Conservation (phyloP, 1,140 invertebrate genomes). For the Medauroidea extradentata region DNA sequence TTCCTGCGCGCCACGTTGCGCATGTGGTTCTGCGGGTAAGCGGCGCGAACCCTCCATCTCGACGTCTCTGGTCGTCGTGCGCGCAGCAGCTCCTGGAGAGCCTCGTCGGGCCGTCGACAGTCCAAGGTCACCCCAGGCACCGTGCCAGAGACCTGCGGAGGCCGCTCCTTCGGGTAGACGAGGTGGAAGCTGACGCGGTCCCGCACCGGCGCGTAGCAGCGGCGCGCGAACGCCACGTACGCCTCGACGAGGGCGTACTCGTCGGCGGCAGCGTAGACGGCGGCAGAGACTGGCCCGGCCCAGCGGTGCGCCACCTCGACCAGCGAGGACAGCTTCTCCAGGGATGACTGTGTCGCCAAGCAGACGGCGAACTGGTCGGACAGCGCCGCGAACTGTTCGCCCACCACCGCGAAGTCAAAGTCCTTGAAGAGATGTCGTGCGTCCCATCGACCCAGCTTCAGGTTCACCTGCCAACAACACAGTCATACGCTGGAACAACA, state of each 20-base stretch:
- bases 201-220: conserved; percentile 67
- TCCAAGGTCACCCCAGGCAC: conserved; percentile 42
- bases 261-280: conserved; percentile 72
- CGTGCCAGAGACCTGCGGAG: conserved; percentile 26
- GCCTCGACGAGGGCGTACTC: conserved; percentile 38
- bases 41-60: conserved; percentile 63
- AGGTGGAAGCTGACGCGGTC: conserved; percentile 68
- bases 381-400: conserved; percentile 51
- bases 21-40: conserved; percentile 83
- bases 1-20: conserved; percentile 79
- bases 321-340: conserved; percentile 73
- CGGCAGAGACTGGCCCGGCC: conserved; percentile 80
- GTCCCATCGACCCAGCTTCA: conserved; percentile 68
- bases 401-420: conserved; percentile 67
- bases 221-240: conserved; percentile 68
- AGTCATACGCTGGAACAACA: too few relatives aligned
- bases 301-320: conserved; percentile 73
- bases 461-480: conserved; percentile 52
- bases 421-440: conserved; percentile 59
- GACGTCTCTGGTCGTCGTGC: conserved; percentile 48
- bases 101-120: conserved; percentile 60
- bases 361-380: conserved; percentile 60
- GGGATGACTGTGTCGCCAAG: conserved; percentile 76
- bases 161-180: conserved; percentile 52
- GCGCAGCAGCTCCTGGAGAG: conserved; percentile 50